These are phyloP conservation scores for Falco concolor DNA, from an alignment of 2,797 vertebrate species.

Conservation along the genomic window DNA sequence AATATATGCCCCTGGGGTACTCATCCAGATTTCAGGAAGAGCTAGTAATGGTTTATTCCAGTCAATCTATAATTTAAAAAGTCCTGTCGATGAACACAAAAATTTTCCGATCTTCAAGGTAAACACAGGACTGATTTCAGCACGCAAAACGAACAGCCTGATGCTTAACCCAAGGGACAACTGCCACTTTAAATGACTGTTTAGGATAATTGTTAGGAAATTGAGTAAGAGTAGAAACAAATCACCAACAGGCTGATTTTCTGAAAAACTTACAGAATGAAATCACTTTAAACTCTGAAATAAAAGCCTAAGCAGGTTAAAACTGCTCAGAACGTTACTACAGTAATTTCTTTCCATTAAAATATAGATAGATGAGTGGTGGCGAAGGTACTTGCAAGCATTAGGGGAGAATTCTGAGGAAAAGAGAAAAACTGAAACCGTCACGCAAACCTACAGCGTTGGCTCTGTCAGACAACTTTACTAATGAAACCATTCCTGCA, in stretches of 20 bases:
- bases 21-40: neutral
- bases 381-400: neutral
- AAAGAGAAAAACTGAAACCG: neutral
- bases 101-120: neutral
- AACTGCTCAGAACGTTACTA: neutral
- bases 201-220: neutral
- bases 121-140: neutral
- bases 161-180: neutral
- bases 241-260: neutral
- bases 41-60: neutral
- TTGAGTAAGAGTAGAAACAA: neutral
- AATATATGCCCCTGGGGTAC: neutral
- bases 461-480: neutral
- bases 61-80: neutral
- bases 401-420: neutral
- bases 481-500: neutral
- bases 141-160: neutral
- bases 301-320: neutral
- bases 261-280: neutral
- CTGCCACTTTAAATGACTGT: neutral
- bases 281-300: neutral
- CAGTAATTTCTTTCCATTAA: neutral
- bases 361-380: rapidly evolving
- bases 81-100: neutral
- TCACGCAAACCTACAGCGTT: rapidly evolving